phyloP scores from a whole-genome alignment of 2,113 vertebrate genomes.

The Cyprinodon brontotheroides region DNA sequence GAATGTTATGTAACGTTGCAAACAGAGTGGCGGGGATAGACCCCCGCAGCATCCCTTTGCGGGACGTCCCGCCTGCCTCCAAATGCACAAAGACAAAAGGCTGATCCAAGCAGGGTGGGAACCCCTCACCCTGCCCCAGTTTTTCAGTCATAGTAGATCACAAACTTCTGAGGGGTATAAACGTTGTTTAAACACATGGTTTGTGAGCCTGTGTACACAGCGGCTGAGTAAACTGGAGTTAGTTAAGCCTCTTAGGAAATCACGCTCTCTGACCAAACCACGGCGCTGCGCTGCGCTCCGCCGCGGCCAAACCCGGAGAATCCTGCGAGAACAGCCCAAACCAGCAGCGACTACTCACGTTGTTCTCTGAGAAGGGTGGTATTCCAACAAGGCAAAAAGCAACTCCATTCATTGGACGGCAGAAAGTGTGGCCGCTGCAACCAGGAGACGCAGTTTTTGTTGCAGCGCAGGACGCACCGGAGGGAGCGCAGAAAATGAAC shows the following conservation, averaged over 20 bases:
- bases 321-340: neutral
- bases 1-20: neutral
- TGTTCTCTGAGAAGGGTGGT: conserved; percentile 85
- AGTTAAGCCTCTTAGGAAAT: conserved; percentile 78
- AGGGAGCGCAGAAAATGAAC: conserved; percentile 17
- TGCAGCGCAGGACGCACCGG: conserved; percentile 29
- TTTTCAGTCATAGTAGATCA: conserved; percentile 1
- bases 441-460: conserved; percentile 53
- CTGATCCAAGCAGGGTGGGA: conserved; percentile 11
- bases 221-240: conserved; percentile 62
- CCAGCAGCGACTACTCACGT: conserved; percentile 73
- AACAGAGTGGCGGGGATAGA: neutral
- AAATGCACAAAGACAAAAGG: conserved; percentile 52
- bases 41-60: conserved; percentile 22
- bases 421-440: conserved; percentile 60
- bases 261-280: conserved; percentile 70
- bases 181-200: conserved; percentile 13
- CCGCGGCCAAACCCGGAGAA: conserved; percentile 24
- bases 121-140: neutral
- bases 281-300: conserved; percentile 13
- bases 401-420: conserved; percentile 96
- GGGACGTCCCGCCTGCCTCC: conserved; percentile 56
- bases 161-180: neutral
- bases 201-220: conserved; percentile 49
- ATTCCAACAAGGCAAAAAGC: conserved; percentile 98